Evolutionary conservation across 2,113 vertebrate species (phyloP), one percentile per base, ranked within the genome.

Genomic region (Ammodramus savannarum): DNA sequence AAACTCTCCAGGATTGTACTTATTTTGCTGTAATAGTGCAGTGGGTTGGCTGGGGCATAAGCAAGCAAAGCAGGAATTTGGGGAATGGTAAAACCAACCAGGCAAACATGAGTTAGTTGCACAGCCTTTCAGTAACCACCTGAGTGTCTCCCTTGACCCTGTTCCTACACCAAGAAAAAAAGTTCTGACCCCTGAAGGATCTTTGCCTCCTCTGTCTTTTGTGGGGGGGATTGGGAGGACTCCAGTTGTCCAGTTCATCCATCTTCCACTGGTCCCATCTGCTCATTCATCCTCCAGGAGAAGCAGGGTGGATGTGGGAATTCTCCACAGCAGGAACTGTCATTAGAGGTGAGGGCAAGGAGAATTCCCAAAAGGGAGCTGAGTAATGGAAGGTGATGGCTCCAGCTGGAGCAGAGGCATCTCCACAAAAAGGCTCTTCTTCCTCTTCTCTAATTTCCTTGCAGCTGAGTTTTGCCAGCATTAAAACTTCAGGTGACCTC

Each of bases 291-390:
- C 61, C 80, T 85, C 41, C 51, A 78, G 57, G 57, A 93, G 94
- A 52, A 71, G 59, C 3, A 6, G 68, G 36, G 52, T 57, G 3
- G 1, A 7, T 85, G 38, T 58, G 39, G 39, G 39, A 39, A 39
- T 39, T 39, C 39, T 39, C 39, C 39, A 15, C 95, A 95, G 76
- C 88, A 86, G 83, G 85, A 92, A 39, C 69, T 97, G 69, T 75
- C 16, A 5, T 63, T 38, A 85, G n/a, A 44, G 19, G 49, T 43
- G 36, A 86, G 67, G 48, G 48, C 55, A 8, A 1, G 21, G 76
- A 92, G 80, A 44, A 75, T 65, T 89, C 86, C 89, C 65, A 46
- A 36, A 86, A 84, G 44, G 57, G 52, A 12, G 5, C 23, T 87
- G 84, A 66, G 48, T 58, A 62, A 82, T 82, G 91, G 73, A 38